phyloP scores from a whole-genome alignment of 2,113 vertebrate species.

The Lepidothrix coronata region DNA sequence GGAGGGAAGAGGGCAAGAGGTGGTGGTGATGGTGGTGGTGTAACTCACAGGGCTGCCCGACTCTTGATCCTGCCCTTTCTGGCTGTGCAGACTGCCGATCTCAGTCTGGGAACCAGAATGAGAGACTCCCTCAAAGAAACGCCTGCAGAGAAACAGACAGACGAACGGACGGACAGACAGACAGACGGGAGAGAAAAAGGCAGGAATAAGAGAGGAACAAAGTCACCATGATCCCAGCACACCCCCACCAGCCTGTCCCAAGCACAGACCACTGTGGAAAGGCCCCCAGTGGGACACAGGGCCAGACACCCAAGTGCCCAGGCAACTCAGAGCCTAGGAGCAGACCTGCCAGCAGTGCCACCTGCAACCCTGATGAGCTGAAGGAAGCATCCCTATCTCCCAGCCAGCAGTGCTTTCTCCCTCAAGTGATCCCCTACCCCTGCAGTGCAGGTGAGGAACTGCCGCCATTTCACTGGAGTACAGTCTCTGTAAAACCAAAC shows the following conservation, averaged over 20 bases:
- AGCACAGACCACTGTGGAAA: background rate
- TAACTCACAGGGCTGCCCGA: constrained; percentile 91
- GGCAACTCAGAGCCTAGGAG: rapidly evolving
- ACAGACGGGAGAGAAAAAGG: constrained; percentile 62
- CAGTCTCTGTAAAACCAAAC: background rate
- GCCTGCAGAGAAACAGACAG: constrained; percentile 83
- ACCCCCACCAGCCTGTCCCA: background rate
- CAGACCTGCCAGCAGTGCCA: background rate
- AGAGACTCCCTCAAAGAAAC: constrained; percentile 96
- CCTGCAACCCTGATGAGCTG: background rate
- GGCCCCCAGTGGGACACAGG: background rate
- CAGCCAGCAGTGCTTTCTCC: background rate
- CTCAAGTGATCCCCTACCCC: background rate
- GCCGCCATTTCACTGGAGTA: background rate
- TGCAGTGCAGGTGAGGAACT: background rate
- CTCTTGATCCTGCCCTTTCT: constrained; percentile 87
- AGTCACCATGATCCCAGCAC: constrained; percentile 37
- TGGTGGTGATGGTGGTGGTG: background rate
- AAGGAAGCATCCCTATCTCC: background rate
- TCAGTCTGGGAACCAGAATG: constrained; percentile 98
- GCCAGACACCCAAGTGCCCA: background rate
- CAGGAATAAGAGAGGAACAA: constrained; percentile 65
- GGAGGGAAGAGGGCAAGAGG: background rate
- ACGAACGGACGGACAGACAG: constrained; percentile 61
- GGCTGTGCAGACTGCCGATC: constrained; percentile 93